Percentiles rank a stretch among this genome's conserved stretches.
These are phyloP conservation scores for Keiferia lycopersicella DNA, from an alignment of 2,888 invertebrate species.

Conservation along the genomic window DNA sequence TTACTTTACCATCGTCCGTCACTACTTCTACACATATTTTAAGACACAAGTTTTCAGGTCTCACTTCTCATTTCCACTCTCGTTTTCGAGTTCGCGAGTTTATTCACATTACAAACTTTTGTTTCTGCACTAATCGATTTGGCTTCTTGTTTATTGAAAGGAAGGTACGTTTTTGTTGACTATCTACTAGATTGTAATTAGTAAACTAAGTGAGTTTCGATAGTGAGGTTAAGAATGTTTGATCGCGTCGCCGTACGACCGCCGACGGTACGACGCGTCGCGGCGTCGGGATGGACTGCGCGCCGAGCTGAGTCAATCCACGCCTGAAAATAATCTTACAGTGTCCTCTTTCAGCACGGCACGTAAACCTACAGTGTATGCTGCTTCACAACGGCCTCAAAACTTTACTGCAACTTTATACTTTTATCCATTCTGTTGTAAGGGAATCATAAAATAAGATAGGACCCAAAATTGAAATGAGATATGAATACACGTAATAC, in stretches of 20 bases:
- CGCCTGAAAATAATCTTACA: slow-evolving; percentile 44
- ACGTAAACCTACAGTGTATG: not conserved
- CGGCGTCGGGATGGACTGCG: slow-evolving; percentile 69
- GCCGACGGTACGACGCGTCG: slow-evolving; percentile 56
- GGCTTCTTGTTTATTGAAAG: not conserved
- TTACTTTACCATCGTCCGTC: too few relatives aligned
- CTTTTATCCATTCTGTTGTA: too few relatives aligned
- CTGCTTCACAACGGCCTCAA: too few relatives aligned
- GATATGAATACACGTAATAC: too few relatives aligned
- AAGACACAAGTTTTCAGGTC: slow-evolving; percentile 16
- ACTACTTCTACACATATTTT: slow-evolving; percentile 1
- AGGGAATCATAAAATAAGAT: too few relatives aligned
- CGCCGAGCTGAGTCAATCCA: slow-evolving; percentile 63
- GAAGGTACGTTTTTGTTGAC: not conserved
- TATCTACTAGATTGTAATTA: not conserved
- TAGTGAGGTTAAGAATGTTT: too few relatives aligned
- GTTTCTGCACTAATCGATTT: slow-evolving; percentile 6
- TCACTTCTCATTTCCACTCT: slow-evolving; percentile 45
- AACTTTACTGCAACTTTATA: too few relatives aligned
- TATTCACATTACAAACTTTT: slow-evolving; percentile 26
- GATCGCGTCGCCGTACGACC: not conserved
- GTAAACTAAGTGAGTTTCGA: too few relatives aligned
- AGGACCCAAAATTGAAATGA: too few relatives aligned
- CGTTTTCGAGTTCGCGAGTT: slow-evolving; percentile 40
- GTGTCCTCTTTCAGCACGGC: not conserved